Evolutionary conservation across 2,888 invertebrate genomes (phyloP), one percentile per base, ranked within the genome.

Genomic region (Sminthurinus aureus): DNA sequence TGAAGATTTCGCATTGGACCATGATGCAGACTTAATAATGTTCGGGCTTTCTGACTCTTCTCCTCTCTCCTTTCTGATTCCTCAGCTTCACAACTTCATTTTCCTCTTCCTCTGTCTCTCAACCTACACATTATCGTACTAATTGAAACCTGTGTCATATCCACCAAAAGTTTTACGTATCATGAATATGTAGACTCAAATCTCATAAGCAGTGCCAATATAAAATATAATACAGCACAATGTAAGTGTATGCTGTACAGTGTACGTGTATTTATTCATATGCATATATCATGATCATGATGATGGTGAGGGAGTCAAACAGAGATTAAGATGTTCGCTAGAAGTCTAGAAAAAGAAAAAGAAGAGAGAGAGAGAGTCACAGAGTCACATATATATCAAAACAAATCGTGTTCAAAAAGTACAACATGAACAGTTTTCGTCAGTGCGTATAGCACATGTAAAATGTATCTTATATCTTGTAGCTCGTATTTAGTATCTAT

Each of bases 1-100:
- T 81, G 58, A 75, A 73, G 80, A 81, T 81, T 75, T 81, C 80
- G 74, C 80, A 73, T 81, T 73, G 80, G 80, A 81, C 80, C 73
- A 81, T 81, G 73, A 71, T 71, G 24, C 71, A 71, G 24, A 71
- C 26, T 71, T 38, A 38, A 71, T 71, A 71, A 71, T 71, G 71
- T 71, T 71, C 71, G 71, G 71, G 71, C 22, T 71, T 71, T 69
- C 69, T 69, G 69, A 22, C 69, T 69, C 69, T 11, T 22, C 69
- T 22, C 69, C 69, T 69, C 69, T 18, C n/a, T 71, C 71, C 24
- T 26, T 24, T 71, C 71, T 71, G 0, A 66, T 64, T 64, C 15
- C 67, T 67, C 67, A 20, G 20, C 22, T n/a, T 67, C 67, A n/a
- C 20, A 69, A n/a, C 69, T 3, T 20, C 69, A 69, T 69, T 69